phyloP scores from a whole-genome alignment of 2,797 vertebrate genomes.

The Anas bahamensis region DNA sequence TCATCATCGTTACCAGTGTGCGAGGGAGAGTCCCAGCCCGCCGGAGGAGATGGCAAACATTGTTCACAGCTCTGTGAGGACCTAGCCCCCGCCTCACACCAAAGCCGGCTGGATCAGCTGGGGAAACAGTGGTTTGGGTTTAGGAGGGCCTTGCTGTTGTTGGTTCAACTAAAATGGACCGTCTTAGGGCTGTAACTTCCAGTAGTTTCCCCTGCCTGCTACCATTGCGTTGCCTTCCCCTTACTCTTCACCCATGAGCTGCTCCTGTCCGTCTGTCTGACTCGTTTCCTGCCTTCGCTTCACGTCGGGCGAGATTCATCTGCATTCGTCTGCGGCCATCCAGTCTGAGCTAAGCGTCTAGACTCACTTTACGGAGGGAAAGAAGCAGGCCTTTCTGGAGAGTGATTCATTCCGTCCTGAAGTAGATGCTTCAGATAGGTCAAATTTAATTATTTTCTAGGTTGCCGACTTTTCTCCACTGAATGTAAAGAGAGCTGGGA shows the following conservation, averaged over 20 bases:
- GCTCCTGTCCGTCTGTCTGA: neutral
- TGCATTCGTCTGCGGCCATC: constrained; percentile 15
- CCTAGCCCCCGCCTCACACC: neutral
- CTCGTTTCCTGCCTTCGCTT: constrained; percentile 11
- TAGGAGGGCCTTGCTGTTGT: neutral
- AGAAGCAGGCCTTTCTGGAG: constrained; percentile 33
- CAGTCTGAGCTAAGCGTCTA: constrained; percentile 65
- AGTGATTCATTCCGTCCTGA: constrained; percentile 35
- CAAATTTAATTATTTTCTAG: constrained; percentile 13
- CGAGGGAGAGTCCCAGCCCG: neutral
- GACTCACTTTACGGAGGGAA: constrained; percentile 8
- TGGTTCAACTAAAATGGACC: neutral
- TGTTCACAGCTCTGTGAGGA: neutral
- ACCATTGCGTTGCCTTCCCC: neutral
- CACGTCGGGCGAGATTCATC: neutral
- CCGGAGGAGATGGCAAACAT: neutral
- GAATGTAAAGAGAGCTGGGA: neutral
- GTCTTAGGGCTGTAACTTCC: neutral
- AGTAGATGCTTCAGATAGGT: constrained; percentile 25
- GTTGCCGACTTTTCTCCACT: neutral
- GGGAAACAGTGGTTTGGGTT: neutral
- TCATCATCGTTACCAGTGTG: neutral
- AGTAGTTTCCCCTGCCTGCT: neutral
- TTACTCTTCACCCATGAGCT: neutral
- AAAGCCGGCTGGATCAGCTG: neutral